Percentiles rank a stretch among this genome's conserved stretches.
phyloP scores from a whole-genome alignment of 2,888 invertebrate genomes.

The Drosophila parthenogenetica region DNA sequence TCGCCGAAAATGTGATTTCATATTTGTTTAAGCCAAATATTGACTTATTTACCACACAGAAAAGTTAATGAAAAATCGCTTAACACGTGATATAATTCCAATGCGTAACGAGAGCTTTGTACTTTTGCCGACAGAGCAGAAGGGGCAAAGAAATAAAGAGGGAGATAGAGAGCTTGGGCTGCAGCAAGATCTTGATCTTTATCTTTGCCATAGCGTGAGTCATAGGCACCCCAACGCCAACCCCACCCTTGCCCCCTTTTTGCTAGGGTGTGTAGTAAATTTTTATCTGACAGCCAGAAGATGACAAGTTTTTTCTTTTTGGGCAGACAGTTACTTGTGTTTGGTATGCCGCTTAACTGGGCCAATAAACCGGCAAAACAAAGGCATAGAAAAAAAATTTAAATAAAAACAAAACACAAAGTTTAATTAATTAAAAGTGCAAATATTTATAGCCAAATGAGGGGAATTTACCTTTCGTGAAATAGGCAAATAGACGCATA shows the following conservation, averaged over 20 bases:
- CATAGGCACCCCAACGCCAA: slow-evolving; percentile 25
- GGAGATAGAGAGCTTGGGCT: neutral
- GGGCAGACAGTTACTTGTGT: slow-evolving; percentile 74
- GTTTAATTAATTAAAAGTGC: slow-evolving; percentile 66
- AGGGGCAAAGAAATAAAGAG: neutral
- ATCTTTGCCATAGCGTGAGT: slow-evolving; percentile 67
- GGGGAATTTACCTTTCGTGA: slow-evolving; percentile 10
- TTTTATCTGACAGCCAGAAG: slow-evolving; percentile 55
- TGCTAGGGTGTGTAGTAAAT: slow-evolving; percentile 29
- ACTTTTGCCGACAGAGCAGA: slow-evolving; percentile 39
- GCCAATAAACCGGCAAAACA: slow-evolving; percentile 40
- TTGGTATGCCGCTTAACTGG: slow-evolving; percentile 56
- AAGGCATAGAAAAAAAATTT: slow-evolving; percentile 1
- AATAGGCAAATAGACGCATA: slow-evolving; percentile 53
- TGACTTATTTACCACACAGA: slow-evolving; percentile 43
- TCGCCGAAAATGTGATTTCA: slow-evolving; percentile 71
- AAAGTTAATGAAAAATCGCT: slow-evolving; percentile 52
- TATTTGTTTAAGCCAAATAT: slow-evolving; percentile 61
- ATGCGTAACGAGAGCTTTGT: slow-evolving; percentile 38
- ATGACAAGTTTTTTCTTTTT: slow-evolving; percentile 24
- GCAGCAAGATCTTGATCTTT: slow-evolving; percentile 44
- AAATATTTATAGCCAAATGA: slow-evolving; percentile 39
- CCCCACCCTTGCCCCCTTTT: neutral
- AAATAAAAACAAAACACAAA: neutral
- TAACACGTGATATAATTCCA: slow-evolving; percentile 46